phyloP scores from a whole-genome alignment of 1,140 invertebrate species.

The Aradophagus sp. region DNA sequence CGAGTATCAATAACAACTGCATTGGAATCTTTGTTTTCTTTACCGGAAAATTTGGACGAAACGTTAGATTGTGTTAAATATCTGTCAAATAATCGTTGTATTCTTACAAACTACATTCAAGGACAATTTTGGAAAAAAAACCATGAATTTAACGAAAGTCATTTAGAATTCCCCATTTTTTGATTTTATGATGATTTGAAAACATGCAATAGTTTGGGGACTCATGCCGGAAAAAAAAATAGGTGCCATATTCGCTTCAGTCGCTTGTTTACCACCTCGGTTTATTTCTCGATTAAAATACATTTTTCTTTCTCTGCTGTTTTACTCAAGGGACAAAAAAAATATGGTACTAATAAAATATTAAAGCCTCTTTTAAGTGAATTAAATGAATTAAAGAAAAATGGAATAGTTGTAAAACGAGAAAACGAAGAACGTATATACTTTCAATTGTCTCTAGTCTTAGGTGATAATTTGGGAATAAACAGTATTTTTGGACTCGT shows the following conservation, averaged over 20 bases:
- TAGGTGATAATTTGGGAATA: conserved; percentile 6
- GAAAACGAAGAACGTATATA: background rate
- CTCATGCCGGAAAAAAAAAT: conserved; percentile 16
- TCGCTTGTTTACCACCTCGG: conserved; percentile 9
- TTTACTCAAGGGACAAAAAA: conserved; percentile 21
- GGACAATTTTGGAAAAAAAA: conserved; percentile 6
- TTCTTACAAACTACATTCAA: conserved; percentile 8
- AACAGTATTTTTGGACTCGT: conserved; percentile 14
- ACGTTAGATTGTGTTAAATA: conserved; percentile 2
- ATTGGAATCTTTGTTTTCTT: conserved; percentile 5
- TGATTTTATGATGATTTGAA: conserved; percentile 5
- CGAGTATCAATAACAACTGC: conserved; percentile 3
- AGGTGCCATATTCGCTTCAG: conserved; percentile 10
- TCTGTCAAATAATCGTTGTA: background rate
- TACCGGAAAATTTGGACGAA: conserved; percentile 3
- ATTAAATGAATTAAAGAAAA: conserved; percentile 3
- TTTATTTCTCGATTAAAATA: conserved; percentile 9
- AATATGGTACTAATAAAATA: conserved; percentile 7
- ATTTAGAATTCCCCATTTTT: conserved; percentile 3
- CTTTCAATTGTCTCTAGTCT: conserved; percentile 1
- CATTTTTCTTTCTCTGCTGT: conserved; percentile 10
- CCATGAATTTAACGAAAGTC: conserved; percentile 1
- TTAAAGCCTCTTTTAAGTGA: conserved; percentile 2
- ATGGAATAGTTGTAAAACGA: conserved; percentile 3
- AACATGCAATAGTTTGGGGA: conserved; percentile 8